Conservation (phyloP, 2,113 vertebrate genomes). For the Indri indri region DNA sequence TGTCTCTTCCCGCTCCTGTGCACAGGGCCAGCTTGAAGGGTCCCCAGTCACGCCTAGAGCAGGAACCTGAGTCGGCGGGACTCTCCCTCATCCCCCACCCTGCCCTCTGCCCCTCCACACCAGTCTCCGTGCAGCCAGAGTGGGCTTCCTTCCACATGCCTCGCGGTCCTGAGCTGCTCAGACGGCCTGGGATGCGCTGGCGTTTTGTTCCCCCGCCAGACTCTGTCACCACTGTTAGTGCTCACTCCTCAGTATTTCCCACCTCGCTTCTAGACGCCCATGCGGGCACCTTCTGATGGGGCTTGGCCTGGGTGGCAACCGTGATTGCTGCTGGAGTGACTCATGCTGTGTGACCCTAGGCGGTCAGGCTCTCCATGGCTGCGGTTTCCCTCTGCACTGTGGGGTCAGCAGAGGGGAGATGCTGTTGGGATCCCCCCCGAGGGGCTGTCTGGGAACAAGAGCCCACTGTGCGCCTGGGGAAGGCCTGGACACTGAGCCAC, state of each 20-base stretch:
- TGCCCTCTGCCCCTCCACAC: too few species aligned
- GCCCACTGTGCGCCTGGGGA: conserved; percentile 55
- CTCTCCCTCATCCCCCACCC: background rate
- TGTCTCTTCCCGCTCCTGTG: background rate
- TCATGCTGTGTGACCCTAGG: conserved; percentile 21
- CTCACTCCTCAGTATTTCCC: background rate
- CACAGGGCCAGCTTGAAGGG: too few species aligned
- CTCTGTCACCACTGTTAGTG: too few species aligned
- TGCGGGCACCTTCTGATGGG: background rate
- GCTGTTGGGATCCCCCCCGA: background rate
- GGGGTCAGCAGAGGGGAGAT: conserved; percentile 5
- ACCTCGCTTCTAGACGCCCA: background rate
- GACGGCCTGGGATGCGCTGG: background rate
- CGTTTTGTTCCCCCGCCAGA: background rate
- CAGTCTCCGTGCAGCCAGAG: background rate
- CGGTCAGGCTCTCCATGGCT: background rate
- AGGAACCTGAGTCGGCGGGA: background rate
- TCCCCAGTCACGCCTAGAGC: background rate
- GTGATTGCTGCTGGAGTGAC: background rate
- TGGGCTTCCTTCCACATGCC: background rate
- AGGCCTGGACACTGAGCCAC: conserved; percentile 62
- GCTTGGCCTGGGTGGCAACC: background rate
- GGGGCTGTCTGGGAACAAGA: conserved; percentile 63
- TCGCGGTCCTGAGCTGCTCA: too few species aligned
- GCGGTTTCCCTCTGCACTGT: background rate